Percentiles rank a stretch among this genome's conserved stretches.
These are phyloP conservation scores for Pandion haliaetus DNA, from an alignment of 2,113 vertebrate species.

Conservation along the genomic window DNA sequence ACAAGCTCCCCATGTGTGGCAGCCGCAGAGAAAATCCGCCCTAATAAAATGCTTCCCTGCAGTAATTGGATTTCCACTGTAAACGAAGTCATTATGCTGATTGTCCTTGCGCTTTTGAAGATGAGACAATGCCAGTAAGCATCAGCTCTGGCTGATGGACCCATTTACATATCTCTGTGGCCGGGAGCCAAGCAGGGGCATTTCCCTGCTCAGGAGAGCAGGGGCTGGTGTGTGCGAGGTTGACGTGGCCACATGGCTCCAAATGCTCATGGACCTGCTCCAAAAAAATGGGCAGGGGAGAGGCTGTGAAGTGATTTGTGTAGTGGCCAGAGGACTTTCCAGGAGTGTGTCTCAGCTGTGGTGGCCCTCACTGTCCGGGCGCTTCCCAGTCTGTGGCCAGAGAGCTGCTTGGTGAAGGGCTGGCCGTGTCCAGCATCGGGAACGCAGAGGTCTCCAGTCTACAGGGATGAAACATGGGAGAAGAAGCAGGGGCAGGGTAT, in stretches of 20 bases:
- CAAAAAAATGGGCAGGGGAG: background rate
- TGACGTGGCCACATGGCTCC: background rate
- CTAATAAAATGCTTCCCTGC: conserved; percentile 8
- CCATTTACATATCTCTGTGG: background rate
- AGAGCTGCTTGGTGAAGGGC: background rate
- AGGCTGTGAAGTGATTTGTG: background rate
- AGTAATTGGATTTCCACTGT: conserved; percentile 32
- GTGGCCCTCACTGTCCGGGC: background rate
- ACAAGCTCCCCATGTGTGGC: background rate
- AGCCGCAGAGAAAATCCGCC: background rate
- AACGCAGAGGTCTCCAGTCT: background rate
- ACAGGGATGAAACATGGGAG: background rate
- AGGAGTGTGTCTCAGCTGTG: background rate
- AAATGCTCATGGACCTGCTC: background rate
- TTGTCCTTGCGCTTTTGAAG: background rate
- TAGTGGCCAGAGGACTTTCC: background rate
- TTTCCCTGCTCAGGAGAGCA: background rate
- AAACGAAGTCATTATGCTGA: background rate
- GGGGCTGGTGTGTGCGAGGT: rapidly evolving
- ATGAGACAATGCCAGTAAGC: background rate
- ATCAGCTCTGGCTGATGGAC: background rate
- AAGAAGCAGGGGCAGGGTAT: background rate
- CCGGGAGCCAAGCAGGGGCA: background rate
- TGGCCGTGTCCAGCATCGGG: background rate
- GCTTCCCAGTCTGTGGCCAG: background rate